Percentiles rank a stretch among this genome's conserved stretches.
Evolutionary conservation across 53 echinoderm and acorn worm genomes (phyloP).

Genomic region (Stichopus horrens): DNA sequence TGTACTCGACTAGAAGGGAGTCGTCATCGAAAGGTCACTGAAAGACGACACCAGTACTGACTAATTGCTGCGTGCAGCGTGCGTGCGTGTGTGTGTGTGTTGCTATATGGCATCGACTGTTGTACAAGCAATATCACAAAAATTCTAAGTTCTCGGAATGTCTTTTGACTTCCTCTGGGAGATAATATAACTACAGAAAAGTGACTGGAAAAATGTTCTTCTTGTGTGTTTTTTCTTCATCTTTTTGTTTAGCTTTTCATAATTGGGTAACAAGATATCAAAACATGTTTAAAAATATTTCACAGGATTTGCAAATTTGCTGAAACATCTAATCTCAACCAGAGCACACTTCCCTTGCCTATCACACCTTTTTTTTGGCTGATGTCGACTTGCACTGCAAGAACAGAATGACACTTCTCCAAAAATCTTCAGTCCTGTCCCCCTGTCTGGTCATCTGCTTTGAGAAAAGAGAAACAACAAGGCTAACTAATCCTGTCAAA

Average conservation of each 20-base stretch:
- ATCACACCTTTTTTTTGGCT: no score
- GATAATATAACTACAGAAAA: slow-evolving; percentile 35
- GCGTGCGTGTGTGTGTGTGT: slow-evolving; percentile 15
- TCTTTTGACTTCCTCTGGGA: slow-evolving; percentile 31
- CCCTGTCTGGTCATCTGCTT: no score
- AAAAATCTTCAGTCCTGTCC: no score
- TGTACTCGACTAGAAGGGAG: not conserved
- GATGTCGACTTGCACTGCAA: no score
- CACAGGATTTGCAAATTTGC: no score
- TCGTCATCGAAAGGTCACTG: not conserved
- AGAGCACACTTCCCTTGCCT: no score
- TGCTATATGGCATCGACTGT: slow-evolving; percentile 21
- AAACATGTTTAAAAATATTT: no score
- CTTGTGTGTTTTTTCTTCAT: not conserved
- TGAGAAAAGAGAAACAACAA: no score
- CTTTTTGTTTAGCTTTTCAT: not conserved
- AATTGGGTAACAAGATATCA: not conserved
- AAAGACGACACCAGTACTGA: not conserved
- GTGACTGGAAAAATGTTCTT: slow-evolving; percentile 1
- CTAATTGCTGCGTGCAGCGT: not conserved
- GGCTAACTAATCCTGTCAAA: no score
- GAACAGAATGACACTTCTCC: no score
- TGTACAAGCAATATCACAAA: slow-evolving; percentile 37
- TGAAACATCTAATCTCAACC: no score
- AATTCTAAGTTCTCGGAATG: slow-evolving; percentile 9